A percentile compares a stretch with the other conserved stretches of the same genome.
Conservation (phyloP, 2,797 vertebrate genomes). For the Arnoldichthys spilopterus region DNA sequence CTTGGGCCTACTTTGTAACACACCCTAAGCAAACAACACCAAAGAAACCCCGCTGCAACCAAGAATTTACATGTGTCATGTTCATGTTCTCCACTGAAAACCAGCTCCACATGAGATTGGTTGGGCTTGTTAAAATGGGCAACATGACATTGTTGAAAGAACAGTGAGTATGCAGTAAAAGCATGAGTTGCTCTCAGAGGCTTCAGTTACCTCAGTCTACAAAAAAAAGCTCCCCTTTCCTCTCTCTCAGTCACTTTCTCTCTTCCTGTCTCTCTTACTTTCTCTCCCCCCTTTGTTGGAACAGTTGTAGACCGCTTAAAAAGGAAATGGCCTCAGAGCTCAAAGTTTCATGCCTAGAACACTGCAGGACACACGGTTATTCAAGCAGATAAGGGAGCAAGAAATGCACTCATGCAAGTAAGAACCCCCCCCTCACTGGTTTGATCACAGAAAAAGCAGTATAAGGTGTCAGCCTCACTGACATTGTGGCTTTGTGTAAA, state of each 20-base stretch:
- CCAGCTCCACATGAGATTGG: too few relatives aligned
- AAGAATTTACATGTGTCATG: not conserved
- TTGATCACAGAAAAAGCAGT: not conserved
- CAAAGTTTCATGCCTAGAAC: not conserved
- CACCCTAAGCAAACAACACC: not conserved
- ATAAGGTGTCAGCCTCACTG: not conserved
- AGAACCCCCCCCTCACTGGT: not conserved
- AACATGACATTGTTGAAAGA: not conserved
- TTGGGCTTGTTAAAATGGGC: conserved; percentile 8
- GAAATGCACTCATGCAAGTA: not conserved
- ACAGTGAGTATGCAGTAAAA: conserved; percentile 26
- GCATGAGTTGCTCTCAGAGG: conserved; percentile 22
- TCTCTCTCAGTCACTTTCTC: conserved; percentile 20
- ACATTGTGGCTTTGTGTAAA: not conserved
- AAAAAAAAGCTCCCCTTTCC: conserved; percentile 15
- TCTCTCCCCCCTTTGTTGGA: not conserved
- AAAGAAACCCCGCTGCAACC: not conserved
- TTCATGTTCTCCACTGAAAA: not conserved
- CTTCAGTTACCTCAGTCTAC: conserved; percentile 42
- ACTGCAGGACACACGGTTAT: not conserved
- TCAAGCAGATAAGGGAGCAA: not conserved
- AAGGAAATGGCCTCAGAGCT: not conserved
- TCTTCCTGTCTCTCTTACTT: not conserved
- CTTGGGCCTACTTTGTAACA: too few relatives aligned
- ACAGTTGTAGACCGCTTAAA: not conserved